Conservation (phyloP, 1,140 invertebrate genomes). For the Charaxes varanes region DNA sequence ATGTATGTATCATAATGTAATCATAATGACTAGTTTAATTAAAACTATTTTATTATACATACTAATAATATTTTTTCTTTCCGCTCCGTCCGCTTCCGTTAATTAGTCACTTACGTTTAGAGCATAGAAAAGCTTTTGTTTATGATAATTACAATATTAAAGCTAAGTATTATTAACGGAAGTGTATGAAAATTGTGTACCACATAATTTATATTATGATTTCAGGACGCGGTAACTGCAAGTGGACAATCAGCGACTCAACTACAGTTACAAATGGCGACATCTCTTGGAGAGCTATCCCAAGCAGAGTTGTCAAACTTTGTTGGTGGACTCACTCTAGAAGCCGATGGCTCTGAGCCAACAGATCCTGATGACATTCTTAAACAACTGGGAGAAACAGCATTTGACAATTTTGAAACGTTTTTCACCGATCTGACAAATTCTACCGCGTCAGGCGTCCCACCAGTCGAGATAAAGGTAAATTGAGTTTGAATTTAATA, state of each 20-base stretch:
- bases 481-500: not conserved
- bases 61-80: no score
- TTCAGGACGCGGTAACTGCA: slow-evolving; percentile 67
- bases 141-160: no score
- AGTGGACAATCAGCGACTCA: slow-evolving; percentile 53
- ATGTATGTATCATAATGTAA: no score
- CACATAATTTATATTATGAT: slow-evolving; percentile 22
- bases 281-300: slow-evolving; percentile 77
- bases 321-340: slow-evolving; percentile 72
- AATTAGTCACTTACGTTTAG: no score
- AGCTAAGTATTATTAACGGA: no score
- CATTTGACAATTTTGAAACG: slow-evolving; percentile 74
- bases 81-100: no score
- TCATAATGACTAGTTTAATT: no score
- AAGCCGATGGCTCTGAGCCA: slow-evolving; percentile 62
- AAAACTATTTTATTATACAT: no score
- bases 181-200: no score
- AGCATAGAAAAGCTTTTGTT: no score
- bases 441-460: slow-evolving; percentile 50
- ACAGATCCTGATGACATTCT: slow-evolving; percentile 82
- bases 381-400: slow-evolving; percentile 80
- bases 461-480: slow-evolving; percentile 69
- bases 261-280: slow-evolving; percentile 59
- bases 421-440: slow-evolving; percentile 71
- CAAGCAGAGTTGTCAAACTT: slow-evolving; percentile 81